Evolutionary conservation across 1,140 invertebrate genomes (phyloP), one percentile per base, ranked within the genome.

Genomic region (Euwallacea similis): DNA sequence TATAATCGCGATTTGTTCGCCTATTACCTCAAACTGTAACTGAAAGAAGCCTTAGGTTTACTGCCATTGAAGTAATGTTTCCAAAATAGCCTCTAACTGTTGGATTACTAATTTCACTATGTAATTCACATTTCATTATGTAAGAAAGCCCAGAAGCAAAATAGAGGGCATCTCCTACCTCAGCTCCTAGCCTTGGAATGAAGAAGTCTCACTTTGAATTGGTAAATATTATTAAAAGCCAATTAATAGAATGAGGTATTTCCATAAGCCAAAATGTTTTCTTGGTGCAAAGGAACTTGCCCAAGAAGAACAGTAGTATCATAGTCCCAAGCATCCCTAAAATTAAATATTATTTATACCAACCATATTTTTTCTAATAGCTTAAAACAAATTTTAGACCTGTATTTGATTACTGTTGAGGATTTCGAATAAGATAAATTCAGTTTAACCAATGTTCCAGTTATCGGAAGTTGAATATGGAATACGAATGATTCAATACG

Each of bases 31-130:
- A 33, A 13, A 42, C 21, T 42, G 58, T 42, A n/a, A 60, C 41
- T 7, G 13, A 10, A 42, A 60, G 8, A 9, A 11, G 15, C 42
- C 58, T 21, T n/a, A 21, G 16, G 42, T 60, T 60, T 2, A 60
- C n/a, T 41, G 42, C 33, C 11, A 60, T 41, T 42, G 58, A 41
- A 60, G 58, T 21, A 13, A 60, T 13, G 42, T 60, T 75, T 3
- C 76, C 76, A 75, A 75, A 77, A 7, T 54, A 60, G n/a, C 76
- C 74, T 62, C 76, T 71, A 0, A 77, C 71, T 47, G 55, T 69
- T 2, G 76, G 75, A 7, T 69, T 74, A 0, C 71, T 63, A 7
- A 76, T 68, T 62, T 77, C 75, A 7, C 72, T 66, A n/a, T n/a
- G n/a, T n/a, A n/a, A n/a, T n/a, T n/a, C n/a, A n/a, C n/a, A n/a